Conservation (phyloP, 2,113 vertebrate species). For the Leucopsar rothschildi region DNA sequence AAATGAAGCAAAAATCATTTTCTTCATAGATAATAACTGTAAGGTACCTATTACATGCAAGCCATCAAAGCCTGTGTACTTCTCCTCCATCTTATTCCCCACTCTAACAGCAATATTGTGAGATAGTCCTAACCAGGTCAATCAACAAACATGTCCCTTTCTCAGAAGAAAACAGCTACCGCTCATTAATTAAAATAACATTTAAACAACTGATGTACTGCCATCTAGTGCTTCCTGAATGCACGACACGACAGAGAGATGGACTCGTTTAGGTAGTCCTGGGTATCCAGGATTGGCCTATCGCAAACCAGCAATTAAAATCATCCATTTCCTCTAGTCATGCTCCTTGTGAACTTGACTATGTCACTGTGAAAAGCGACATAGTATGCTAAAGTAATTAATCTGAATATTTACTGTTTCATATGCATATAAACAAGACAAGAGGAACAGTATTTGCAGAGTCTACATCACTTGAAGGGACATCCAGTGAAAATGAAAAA, state of each 20-base stretch:
- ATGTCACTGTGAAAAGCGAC: neutral
- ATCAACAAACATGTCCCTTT: neutral
- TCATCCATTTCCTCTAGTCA: neutral
- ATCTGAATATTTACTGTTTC: neutral
- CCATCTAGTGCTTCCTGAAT: constrained; percentile 31
- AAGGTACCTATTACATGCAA: neutral
- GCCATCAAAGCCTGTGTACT: neutral
- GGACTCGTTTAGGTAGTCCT: neutral
- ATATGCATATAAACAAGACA: neutral
- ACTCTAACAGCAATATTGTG: neutral
- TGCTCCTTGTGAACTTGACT: neutral
- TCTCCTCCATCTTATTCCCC: neutral
- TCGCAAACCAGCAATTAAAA: neutral
- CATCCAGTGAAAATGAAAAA: neutral
- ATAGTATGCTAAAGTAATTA: neutral
- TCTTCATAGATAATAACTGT: neutral
- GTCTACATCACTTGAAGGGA: neutral
- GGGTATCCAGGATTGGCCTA: neutral
- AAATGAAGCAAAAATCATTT: neutral
- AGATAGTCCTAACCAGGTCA: neutral
- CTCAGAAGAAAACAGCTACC: neutral
- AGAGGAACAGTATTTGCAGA: neutral
- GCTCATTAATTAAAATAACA: neutral
- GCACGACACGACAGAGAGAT: neutral
- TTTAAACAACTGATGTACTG: neutral